A percentile compares a stretch with the other conserved stretches of the same genome.
Conservation (phyloP, 2,888 invertebrate species). For the Microctonus hyperodae region DNA sequence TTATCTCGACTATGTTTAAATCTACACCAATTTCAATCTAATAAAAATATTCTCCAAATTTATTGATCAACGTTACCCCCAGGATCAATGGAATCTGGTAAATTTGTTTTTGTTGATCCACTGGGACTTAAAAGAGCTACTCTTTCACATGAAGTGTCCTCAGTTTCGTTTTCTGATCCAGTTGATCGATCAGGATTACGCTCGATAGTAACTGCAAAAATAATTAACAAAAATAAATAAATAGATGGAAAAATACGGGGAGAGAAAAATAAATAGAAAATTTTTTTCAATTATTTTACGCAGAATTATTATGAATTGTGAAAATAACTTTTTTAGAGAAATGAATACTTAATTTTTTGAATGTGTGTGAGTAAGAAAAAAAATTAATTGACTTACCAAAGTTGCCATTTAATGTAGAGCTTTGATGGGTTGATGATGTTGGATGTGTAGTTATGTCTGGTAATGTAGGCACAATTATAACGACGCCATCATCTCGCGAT, state of each 20-base stretch:
- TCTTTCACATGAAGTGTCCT: constrained; percentile 65
- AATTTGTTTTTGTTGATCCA: constrained; percentile 49
- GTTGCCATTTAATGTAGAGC: constrained; percentile 40
- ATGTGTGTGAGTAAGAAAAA: neutral
- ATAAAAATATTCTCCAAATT: neutral
- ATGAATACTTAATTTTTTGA: too few species aligned
- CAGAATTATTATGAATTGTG: neutral
- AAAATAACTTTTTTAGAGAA: too few species aligned
- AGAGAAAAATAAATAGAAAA: too few species aligned
- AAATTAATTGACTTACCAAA: constrained; percentile 47
- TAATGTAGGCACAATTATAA: constrained; percentile 66
- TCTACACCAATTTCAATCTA: neutral
- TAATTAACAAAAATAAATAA: constrained; percentile 6
- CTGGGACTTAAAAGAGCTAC: constrained; percentile 67
- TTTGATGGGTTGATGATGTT: constrained; percentile 38
- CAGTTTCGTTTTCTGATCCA: constrained; percentile 58
- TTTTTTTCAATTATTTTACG: neutral
- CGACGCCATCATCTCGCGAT: constrained; percentile 64
- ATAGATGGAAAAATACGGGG: too few species aligned
- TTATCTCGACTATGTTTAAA: neutral
- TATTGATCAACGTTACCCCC: constrained; percentile 29
- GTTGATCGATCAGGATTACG: constrained; percentile 44
- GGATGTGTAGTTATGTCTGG: constrained; percentile 45
- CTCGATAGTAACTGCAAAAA: constrained; percentile 44
- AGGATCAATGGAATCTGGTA: constrained; percentile 42